A percentile compares a stretch with the other conserved stretches of the same genome.
These are phyloP conservation scores for Villa cingulata DNA, from an alignment of 2,888 invertebrate species.

Conservation along the genomic window DNA sequence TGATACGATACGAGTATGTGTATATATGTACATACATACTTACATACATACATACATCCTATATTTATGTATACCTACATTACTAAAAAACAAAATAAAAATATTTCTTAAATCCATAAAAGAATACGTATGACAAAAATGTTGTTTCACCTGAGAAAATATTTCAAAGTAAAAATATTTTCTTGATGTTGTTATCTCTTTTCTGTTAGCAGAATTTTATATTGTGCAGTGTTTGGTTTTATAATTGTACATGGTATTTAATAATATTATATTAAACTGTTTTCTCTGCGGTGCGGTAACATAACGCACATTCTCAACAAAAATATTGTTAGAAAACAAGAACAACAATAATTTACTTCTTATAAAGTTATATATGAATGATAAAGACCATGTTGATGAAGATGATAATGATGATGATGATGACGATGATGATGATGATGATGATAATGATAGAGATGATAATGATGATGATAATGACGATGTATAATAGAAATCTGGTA, in stretches of 20 bases:
- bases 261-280: too few relatives aligned
- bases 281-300: neutral
- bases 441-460: too few relatives aligned
- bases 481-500: neutral
- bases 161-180: conserved; percentile 8
- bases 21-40: too few relatives aligned
- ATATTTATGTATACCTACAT: too few relatives aligned
- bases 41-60: too few relatives aligned
- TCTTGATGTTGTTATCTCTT: neutral
- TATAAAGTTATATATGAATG: too few relatives aligned
- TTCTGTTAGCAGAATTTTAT: neutral
- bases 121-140: conserved; percentile 7
- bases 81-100: too few relatives aligned
- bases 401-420: too few relatives aligned
- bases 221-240: too few relatives aligned
- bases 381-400: neutral
- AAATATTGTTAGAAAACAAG: neutral
- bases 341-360: neutral
- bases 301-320: conserved; percentile 7
- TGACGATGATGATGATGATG: too few relatives aligned
- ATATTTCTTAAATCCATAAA: neutral
- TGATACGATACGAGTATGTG: too few relatives aligned
- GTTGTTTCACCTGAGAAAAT: conserved; percentile 10
- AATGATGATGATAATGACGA: neutral
- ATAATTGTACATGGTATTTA: too few relatives aligned